Evolutionary conservation across 1,140 invertebrate genomes (phyloP).

Genomic region (Drosophila tsacasi): DNA sequence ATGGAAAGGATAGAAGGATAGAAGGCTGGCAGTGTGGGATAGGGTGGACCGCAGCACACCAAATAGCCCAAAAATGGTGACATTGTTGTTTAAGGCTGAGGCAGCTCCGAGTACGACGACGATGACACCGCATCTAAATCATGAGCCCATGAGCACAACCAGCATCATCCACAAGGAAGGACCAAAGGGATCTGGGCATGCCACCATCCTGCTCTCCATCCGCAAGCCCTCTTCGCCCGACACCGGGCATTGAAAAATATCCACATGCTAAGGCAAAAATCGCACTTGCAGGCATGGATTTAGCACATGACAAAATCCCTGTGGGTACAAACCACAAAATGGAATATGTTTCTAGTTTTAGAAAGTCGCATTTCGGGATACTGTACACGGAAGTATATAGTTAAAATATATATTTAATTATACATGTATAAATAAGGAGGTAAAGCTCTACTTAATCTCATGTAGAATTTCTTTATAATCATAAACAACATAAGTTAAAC

Average conservation of each 20-base stretch:
- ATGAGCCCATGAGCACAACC: constrained; percentile 35
- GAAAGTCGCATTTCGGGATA: neutral
- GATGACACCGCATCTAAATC: constrained; percentile 50
- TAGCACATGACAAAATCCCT: constrained; percentile 34
- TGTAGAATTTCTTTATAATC: too few relatives aligned
- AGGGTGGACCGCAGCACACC: constrained; percentile 8
- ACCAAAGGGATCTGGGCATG: constrained; percentile 8
- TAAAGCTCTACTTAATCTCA: too few relatives aligned
- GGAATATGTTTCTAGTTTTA: neutral
- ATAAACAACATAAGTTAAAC: too few relatives aligned
- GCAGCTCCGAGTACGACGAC: constrained; percentile 13
- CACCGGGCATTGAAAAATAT: constrained; percentile 62
- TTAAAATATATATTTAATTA: neutral
- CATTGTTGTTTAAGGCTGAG: constrained; percentile 57
- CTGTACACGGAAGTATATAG: neutral
- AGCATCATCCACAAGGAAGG: constrained; percentile 22
- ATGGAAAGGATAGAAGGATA: constrained; percentile 10
- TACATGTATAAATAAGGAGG: neutral
- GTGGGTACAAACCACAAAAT: constrained; percentile 20
- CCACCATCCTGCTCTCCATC: neutral
- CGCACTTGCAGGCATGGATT: constrained; percentile 58
- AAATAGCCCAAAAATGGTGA: constrained; percentile 62
- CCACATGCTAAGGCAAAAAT: constrained; percentile 56
- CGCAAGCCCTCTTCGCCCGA: neutral
- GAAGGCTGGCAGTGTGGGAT: neutral